Conservation (phyloP, 30 jellyfish, hydroid and myxozoan species). For the Morbakka virulenta region DNA sequence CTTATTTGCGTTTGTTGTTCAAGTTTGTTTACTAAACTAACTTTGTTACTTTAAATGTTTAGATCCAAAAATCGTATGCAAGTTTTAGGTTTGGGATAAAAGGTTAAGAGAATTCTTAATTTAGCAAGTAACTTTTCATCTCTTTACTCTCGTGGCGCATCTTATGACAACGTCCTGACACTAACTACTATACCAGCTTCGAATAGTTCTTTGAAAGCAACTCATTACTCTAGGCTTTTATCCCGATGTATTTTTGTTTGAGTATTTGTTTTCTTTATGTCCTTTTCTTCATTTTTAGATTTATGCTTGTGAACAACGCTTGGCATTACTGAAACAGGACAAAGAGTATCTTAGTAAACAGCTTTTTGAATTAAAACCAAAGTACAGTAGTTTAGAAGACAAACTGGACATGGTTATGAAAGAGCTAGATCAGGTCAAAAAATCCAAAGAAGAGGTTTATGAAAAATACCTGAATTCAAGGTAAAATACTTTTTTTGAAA, state of each 20-base stretch:
- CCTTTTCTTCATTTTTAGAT: slow-evolving; percentile 7
- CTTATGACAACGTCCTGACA: too few species aligned
- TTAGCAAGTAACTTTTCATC: too few species aligned
- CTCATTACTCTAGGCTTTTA: not conserved
- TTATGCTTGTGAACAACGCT: slow-evolving; percentile 37
- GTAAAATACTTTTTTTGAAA: too few species aligned
- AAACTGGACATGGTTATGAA: slow-evolving; percentile 36
- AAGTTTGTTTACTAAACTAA: too few species aligned
- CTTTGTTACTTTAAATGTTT: too few species aligned
- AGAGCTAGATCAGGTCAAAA: slow-evolving; percentile 62
- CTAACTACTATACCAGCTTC: too few species aligned
- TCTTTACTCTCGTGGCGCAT: too few species aligned
- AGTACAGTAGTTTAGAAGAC: slow-evolving; percentile 53
- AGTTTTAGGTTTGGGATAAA: too few species aligned
- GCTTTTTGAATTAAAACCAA: slow-evolving; percentile 64
- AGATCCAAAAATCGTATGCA: too few species aligned
- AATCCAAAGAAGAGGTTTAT: slow-evolving; percentile 72
- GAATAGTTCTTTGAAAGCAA: too few species aligned
- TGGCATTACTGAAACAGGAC: slow-evolving; percentile 56
- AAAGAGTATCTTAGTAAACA: slow-evolving; percentile 66
- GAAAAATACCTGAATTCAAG: slow-evolving; percentile 77
- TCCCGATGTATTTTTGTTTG: not conserved
- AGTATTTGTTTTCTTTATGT: not conserved
- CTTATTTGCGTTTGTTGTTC: too few species aligned
- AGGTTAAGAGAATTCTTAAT: too few species aligned